Percentiles rank a stretch among this genome's conserved stretches.
Conservation (phyloP, 2,113 vertebrate genomes). For the Hoplias malabaricus region DNA sequence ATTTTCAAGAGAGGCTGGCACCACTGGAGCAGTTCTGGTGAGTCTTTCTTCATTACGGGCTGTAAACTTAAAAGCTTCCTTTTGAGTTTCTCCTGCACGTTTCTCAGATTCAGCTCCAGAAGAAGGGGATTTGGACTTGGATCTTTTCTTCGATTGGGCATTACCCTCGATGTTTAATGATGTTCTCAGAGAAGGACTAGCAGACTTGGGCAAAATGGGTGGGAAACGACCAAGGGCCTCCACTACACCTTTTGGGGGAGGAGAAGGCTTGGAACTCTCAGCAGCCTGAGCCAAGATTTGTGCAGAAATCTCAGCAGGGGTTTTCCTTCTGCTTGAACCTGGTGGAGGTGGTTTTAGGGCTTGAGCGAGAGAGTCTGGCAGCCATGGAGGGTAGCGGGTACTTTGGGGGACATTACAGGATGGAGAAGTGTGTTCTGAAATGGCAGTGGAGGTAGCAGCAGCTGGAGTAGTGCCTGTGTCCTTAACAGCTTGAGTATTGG, state of each 20-base stretch:
- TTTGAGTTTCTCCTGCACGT: neutral
- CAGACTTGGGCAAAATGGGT: conserved; percentile 31
- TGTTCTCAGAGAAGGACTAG: neutral
- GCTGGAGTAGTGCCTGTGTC: neutral
- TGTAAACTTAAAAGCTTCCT: neutral
- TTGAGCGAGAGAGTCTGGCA: conserved; percentile 77
- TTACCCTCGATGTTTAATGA: neutral
- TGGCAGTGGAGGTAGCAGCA: neutral
- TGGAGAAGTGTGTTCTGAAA: neutral
- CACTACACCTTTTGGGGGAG: neutral
- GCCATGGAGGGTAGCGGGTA: conserved; percentile 72
- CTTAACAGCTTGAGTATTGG: neutral
- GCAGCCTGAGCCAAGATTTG: conserved; percentile 61
- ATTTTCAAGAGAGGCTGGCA: neutral
- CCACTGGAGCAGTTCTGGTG: neutral
- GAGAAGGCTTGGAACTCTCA: conserved; percentile 9
- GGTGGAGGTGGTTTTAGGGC: conserved; percentile 59
- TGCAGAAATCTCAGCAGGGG: neutral
- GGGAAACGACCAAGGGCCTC: conserved; percentile 38
- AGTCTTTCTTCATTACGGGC: neutral
- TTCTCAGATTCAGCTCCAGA: neutral
- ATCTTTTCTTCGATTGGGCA: neutral
- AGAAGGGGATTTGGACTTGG: neutral
- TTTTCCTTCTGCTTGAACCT: conserved; percentile 52
- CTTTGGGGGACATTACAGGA: conserved; percentile 52